A percentile compares a stretch with the other conserved stretches of the same genome.
Evolutionary conservation across 1,140 invertebrate species (phyloP).

Genomic region (Gyrodactylus salaris): DNA sequence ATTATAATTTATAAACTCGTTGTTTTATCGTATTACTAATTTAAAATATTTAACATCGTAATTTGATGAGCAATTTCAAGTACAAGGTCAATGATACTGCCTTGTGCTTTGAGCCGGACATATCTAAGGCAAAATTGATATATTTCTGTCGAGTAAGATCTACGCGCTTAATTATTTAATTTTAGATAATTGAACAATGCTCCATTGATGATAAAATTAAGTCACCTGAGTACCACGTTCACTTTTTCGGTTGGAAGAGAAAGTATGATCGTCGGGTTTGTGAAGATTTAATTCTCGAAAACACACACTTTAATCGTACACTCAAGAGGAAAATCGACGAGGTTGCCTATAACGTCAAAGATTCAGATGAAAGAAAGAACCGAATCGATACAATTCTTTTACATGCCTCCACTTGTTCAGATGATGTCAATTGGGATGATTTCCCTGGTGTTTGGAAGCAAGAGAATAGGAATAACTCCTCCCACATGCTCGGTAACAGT

Average conservation of each 20-base stretch:
- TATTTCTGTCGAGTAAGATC: neutral
- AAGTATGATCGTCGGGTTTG: neutral
- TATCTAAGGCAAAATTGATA: conserved; percentile 2
- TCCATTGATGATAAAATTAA: neutral
- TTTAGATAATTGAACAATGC: neutral
- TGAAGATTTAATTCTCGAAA: neutral
- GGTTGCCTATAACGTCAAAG: conserved; percentile 1
- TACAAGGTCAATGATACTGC: neutral
- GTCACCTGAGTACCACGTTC: neutral
- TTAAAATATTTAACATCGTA: no score
- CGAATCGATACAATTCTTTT: neutral
- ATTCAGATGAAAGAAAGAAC: neutral
- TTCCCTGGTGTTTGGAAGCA: neutral
- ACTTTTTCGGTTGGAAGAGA: conserved; percentile 3
- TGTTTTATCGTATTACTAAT: no score
- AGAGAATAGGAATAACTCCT: no score
- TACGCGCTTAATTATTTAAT: neutral
- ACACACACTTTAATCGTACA: neutral
- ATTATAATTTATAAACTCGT: no score
- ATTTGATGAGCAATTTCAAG: no score
- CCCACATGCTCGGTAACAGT: neutral
- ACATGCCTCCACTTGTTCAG: neutral
- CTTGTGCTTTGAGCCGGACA: conserved; percentile 3
- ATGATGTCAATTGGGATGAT: neutral
- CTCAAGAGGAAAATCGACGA: neutral